These are phyloP conservation scores for Anthopleura xanthogrammica DNA, from an alignment of 92 coral and sea anemone genomes.

Conservation along the genomic window DNA sequence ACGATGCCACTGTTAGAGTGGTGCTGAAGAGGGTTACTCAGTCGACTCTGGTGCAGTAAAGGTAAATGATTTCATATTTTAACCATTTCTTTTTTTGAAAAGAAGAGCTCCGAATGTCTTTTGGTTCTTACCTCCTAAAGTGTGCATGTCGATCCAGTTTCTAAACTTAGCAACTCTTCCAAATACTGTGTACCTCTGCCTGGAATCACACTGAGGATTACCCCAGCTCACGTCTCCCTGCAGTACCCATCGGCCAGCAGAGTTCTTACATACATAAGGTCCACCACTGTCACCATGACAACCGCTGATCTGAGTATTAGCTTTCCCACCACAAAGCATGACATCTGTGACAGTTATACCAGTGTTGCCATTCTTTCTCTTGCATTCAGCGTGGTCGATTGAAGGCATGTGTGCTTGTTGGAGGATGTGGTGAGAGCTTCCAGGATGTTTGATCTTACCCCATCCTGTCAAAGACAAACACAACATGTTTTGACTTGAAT, in stretches of 20 bases:
- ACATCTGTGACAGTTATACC: conserved; percentile 36
- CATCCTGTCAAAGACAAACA: conserved; percentile 47
- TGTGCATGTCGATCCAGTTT: conserved; percentile 66
- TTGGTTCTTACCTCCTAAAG: conserved; percentile 28
- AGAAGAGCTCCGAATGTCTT: neutral
- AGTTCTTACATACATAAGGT: conserved; percentile 69
- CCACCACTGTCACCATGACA: conserved; percentile 92
- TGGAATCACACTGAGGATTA: conserved; percentile 42
- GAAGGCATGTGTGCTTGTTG: conserved; percentile 92
- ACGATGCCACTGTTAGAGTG: neutral
- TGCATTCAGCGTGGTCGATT: conserved; percentile 60
- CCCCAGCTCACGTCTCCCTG: conserved; percentile 89
- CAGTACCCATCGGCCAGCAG: conserved; percentile 63
- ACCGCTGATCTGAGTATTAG: conserved; percentile 57
- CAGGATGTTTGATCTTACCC: conserved; percentile 95
- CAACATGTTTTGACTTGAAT: no score
- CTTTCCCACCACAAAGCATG: conserved; percentile 64
- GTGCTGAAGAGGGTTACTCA: no score
- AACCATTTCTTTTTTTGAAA: no score
- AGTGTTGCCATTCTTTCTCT: conserved; percentile 41
- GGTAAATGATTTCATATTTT: no score
- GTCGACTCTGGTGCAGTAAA: no score
- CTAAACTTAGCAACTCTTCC: conserved; percentile 77
- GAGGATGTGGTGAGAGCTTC: conserved; percentile 76
- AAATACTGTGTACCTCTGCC: conserved; percentile 65